phyloP scores from a whole-genome alignment of 2,888 invertebrate genomes.

The Stenchaetothrips biformis region DNA sequence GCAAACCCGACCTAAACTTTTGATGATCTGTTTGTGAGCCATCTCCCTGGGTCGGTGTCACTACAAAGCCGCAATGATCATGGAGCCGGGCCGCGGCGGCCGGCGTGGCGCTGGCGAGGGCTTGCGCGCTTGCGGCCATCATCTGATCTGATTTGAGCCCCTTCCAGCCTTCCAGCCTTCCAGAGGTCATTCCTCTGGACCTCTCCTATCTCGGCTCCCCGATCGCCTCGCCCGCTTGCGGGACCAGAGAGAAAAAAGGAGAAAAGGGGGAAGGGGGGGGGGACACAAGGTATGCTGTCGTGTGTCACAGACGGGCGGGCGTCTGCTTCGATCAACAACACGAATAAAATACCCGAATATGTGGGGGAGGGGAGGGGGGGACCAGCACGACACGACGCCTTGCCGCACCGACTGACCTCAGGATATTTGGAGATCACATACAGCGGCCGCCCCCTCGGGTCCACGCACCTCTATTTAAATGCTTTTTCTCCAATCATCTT shows the following conservation, averaged over 20 bases:
- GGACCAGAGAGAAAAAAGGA: background rate
- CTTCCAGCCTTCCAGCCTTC: background rate
- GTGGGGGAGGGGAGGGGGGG: background rate
- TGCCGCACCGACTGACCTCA: background rate
- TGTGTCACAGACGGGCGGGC: background rate
- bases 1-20: background rate
- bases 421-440: background rate
- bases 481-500: slow-evolving; percentile 13
- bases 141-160: slow-evolving; percentile 15
- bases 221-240: background rate
- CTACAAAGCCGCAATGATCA: background rate
- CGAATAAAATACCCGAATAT: background rate
- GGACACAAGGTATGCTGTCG: background rate
- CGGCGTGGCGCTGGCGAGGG: background rate
- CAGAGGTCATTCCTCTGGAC: background rate
- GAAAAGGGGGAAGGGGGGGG: background rate
- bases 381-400: background rate
- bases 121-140: background rate
- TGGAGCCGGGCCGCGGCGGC: background rate
- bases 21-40: background rate
- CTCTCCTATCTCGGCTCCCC: background rate
- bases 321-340: slow-evolving; percentile 1
- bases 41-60: background rate
- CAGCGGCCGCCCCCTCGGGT: background rate
- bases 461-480: background rate